Evolutionary conservation across 2,113 vertebrate genomes (phyloP).

Genomic region (Menidia beryllina): DNA sequence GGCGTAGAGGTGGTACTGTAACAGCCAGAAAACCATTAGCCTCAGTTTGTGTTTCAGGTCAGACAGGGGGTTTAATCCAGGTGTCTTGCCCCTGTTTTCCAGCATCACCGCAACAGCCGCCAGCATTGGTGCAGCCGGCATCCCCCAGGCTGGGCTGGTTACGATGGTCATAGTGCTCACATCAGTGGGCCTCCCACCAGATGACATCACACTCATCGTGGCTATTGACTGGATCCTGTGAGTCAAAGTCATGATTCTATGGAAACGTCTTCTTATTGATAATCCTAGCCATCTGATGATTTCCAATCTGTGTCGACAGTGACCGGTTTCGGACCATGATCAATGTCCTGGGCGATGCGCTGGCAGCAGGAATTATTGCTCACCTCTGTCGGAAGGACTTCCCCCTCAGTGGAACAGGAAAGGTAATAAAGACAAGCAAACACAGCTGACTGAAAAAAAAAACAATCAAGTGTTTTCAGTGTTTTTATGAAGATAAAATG

Average conservation of each 20-base stretch:
- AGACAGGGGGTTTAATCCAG: no score
- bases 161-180: conserved; percentile 93
- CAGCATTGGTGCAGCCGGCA: conserved; percentile 85
- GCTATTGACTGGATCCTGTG: conserved; percentile 91
- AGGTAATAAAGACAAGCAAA: no score
- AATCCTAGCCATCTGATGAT: neutral
- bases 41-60: no score
- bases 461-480: no score
- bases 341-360: conserved; percentile 87
- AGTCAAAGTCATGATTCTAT: conserved; percentile 54
- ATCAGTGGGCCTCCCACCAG: conserved; percentile 88
- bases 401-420: conserved; percentile 63
- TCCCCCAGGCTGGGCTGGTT: conserved; percentile 89
- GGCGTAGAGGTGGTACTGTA: no score
- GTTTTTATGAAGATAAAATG: no score
- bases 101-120: conserved; percentile 86
- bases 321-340: conserved; percentile 89
- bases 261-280: neutral
- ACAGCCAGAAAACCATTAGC: no score
- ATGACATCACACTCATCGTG: conserved; percentile 90
- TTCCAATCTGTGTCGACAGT: conserved; percentile 55
- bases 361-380: conserved; percentile 88
- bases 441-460: no score
- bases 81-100: neutral
- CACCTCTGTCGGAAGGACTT: conserved; percentile 88